Conservation (phyloP, 2,797 vertebrate genomes). For the Dicrostonyx torquatus region DNA sequence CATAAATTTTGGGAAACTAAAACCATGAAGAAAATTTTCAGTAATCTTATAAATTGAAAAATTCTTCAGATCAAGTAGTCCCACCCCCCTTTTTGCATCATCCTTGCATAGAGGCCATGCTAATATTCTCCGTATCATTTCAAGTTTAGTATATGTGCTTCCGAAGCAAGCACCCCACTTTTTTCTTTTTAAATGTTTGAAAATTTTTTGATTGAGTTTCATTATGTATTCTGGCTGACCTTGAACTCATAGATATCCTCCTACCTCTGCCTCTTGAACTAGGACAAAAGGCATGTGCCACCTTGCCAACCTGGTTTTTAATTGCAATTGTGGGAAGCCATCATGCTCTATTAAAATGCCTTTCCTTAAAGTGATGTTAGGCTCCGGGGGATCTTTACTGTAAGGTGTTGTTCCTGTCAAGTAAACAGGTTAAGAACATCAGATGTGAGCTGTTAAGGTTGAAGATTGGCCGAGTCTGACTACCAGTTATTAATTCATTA, state of each 20-base stretch:
- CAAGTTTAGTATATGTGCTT: too few relatives aligned
- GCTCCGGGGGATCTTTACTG: background rate
- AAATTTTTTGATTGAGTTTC: background rate
- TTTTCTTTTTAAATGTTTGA: background rate
- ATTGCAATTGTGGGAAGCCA: background rate
- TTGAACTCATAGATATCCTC: background rate
- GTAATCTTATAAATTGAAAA: background rate
- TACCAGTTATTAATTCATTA: background rate
- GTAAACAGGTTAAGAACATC: conserved; percentile 10
- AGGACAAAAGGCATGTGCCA: background rate
- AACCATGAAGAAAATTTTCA: conserved; percentile 13
- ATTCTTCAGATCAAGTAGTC: background rate
- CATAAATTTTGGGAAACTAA: background rate
- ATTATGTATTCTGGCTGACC: background rate
- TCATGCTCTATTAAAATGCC: conserved; percentile 18
- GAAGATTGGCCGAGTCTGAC: background rate
- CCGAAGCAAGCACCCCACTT: background rate
- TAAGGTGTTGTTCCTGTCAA: conserved; percentile 3
- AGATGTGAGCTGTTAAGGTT: background rate
- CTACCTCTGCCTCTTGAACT: background rate
- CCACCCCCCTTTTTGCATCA: background rate
- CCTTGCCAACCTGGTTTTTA: background rate
- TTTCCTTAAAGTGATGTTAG: conserved; percentile 14
- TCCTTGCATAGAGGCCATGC: too few relatives aligned
- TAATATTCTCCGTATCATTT: too few relatives aligned